phyloP scores from a whole-genome alignment of 1,140 invertebrate species.

The Cephus cinctus region DNA sequence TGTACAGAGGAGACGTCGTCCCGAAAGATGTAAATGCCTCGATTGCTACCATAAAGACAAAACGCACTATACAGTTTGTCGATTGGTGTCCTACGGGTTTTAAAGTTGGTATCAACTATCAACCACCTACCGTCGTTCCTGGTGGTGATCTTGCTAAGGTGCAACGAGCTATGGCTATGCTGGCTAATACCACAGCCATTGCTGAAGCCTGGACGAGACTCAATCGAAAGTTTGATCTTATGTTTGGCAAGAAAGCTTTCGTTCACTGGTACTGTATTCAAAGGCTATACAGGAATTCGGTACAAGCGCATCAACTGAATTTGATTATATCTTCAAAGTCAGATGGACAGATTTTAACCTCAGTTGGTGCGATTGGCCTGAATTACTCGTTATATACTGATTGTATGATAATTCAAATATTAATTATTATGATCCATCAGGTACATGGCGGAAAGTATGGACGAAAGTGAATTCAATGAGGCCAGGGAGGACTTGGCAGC shows the following conservation, averaged over 20 bases:
- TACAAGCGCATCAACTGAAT: no score
- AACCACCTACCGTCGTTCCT: no score
- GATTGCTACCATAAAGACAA: conserved; percentile 68
- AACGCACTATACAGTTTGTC: no score
- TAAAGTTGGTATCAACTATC: no score
- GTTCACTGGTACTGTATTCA: conserved; percentile 61
- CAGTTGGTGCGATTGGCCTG: no score
- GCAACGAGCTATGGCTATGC: conserved; percentile 78
- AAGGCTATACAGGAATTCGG: no score
- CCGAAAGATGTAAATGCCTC: conserved; percentile 73
- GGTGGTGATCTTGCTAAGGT: conserved; percentile 82
- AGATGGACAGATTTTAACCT: no score
- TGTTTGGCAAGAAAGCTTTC: conserved; percentile 58
- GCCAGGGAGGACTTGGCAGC: conserved; percentile 78
- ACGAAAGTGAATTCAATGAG: conserved; percentile 68
- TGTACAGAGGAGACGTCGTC: conserved; percentile 63
- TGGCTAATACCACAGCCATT: conserved; percentile 81
- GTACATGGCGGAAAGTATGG: conserved; percentile 69
- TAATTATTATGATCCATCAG: no score
- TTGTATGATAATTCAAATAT: no score
- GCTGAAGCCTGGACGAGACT: conserved; percentile 79
- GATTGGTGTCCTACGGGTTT: no score
- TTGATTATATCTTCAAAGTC: no score
- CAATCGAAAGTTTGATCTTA: conserved; percentile 58
- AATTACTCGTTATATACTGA: no score